A percentile compares a stretch with the other conserved stretches of the same genome.
Evolutionary conservation across 1,140 invertebrate genomes (phyloP).

Genomic region (Trypoxylus dichotomus): DNA sequence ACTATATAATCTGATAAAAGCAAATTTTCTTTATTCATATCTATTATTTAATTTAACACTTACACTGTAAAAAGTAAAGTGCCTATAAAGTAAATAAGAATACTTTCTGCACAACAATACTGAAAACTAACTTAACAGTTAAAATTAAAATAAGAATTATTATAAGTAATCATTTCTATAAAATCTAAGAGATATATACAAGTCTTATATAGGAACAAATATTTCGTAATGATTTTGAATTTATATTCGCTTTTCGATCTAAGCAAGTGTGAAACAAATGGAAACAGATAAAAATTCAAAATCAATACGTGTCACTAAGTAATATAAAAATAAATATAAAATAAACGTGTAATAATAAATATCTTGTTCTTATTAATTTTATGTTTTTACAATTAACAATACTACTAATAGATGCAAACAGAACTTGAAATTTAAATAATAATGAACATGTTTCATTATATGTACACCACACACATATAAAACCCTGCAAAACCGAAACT

Average conservation of each 20-base stretch:
- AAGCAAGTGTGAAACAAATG: no score
- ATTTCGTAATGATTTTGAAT: constrained; percentile 14
- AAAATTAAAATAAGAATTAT: background rate
- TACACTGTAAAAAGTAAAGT: background rate
- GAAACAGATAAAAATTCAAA: background rate
- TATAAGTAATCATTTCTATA: constrained; percentile 9
- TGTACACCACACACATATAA: constrained; percentile 10
- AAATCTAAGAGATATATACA: constrained; percentile 16
- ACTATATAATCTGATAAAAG: background rate
- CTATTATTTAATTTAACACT: constrained; percentile 1
- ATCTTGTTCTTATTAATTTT: constrained; percentile 15
- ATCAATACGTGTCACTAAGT: constrained; percentile 3
- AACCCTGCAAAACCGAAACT: constrained; percentile 21
- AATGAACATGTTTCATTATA: constrained; percentile 1
- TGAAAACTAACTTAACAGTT: constrained; percentile 18
- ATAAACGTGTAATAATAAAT: constrained; percentile 14
- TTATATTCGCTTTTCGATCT: background rate
- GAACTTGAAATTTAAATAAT: background rate
- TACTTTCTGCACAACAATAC: background rate
- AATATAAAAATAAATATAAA: constrained; percentile 21
- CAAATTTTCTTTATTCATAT: background rate
- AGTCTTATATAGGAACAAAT: constrained; percentile 18
- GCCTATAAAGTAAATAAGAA: constrained; percentile 14
- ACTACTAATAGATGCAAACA: constrained; percentile 16
- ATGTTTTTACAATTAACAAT: constrained; percentile 14